Percentiles rank a stretch among this genome's conserved stretches.
Conservation (phyloP, 2,888 invertebrate genomes). For the Eutolmus rufibarbis region DNA sequence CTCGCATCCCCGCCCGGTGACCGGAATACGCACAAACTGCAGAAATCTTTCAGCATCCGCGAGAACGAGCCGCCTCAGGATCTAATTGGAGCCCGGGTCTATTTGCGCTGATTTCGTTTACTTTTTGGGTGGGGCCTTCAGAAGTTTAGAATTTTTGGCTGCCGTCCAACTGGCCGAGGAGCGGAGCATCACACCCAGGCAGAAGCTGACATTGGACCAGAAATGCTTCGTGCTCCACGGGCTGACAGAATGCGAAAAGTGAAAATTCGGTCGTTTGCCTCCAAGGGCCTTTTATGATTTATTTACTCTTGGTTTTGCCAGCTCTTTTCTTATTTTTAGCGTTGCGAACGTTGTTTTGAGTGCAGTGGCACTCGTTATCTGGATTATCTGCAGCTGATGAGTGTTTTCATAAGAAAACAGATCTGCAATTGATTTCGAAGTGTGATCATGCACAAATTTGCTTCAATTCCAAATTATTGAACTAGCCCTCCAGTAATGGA, state of each 20-base stretch:
- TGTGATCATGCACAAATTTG: no score
- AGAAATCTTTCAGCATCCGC: background rate
- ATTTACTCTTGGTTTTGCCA: background rate
- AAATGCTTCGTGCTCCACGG: background rate
- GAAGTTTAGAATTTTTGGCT: background rate
- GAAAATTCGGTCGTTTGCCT: background rate
- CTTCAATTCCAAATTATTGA: no score
- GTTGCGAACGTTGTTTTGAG: background rate
- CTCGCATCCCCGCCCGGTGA: background rate
- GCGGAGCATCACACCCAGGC: background rate
- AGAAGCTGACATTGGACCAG: background rate
- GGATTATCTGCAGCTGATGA: background rate
- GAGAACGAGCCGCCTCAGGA: background rate
- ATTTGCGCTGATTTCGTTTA: background rate
- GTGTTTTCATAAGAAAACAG: background rate
- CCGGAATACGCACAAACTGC: background rate
- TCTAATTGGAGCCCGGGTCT: background rate
- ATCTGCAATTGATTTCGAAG: background rate
- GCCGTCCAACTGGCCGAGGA: background rate
- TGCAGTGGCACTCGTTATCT: background rate
- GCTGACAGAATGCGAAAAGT: background rate
- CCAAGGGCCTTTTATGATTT: background rate
- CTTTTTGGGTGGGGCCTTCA: background rate
- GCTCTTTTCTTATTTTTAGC: background rate
- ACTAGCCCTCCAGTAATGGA: no score